Evolutionary conservation across 2,113 vertebrate species (phyloP), one percentile per base, ranked within the genome.

Genomic region (Ailurus styani): DNA sequence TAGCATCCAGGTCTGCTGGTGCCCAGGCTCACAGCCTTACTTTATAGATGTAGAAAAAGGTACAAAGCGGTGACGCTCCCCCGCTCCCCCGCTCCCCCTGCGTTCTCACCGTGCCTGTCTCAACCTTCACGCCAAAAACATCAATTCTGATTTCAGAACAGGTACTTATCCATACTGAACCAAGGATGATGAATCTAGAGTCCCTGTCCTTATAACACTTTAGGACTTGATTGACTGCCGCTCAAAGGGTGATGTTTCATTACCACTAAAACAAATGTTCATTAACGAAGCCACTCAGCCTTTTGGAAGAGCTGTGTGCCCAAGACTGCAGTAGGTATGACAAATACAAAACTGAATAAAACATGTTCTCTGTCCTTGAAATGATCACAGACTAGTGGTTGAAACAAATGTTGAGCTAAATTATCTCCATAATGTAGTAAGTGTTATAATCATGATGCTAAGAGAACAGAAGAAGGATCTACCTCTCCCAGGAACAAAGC

Each of bases 301-400:
- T 70, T 94, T 62, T 70, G 45, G 40, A 90, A 64, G 54, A 20
- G 10, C 8, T 55, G 42, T 60, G 29, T 72, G 37, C 84, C 23
- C 87, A 40, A 93, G 20, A 20, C 45, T 86, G 6, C 18, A 87
- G 4, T 11, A 85, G 25, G 52, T 52, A 47, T 55, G 62, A 94
- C 68, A 87, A 95, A 94, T n/a, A 92, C 47, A 94, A 88, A 98
- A 93, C 68, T 62, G 66, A 90, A 92, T 45, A 83, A 93, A 90
- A 55, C 78, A 95, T 15, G 12, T 70, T 79, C 17, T 90, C 37
- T 81, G 50, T 13, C 91, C 77, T 88, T 97, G 57, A 95, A 97
- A 83, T 5, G 20, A 84, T 68, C 79, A 91, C 25, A 97, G 50
- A 85, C 37, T 89, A 85, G 15, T 84, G 55, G 47, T 14, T 90